Evolutionary conservation across 2,113 vertebrate species (phyloP), one percentile per base, ranked within the genome.

Genomic region (Cyprinodon variegatus): DNA sequence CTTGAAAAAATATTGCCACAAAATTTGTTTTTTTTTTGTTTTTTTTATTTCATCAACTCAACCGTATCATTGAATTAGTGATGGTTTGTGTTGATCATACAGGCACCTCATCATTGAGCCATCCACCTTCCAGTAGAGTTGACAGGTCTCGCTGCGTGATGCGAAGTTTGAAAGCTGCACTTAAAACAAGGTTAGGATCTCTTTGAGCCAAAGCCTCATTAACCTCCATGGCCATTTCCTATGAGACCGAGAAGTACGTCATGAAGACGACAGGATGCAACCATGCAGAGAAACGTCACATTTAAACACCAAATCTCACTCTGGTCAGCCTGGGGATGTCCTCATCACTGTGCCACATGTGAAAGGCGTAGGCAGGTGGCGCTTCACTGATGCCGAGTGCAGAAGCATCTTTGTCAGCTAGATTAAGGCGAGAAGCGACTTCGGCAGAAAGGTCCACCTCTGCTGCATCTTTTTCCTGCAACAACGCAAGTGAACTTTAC

Each of bases 61-160:
- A 38, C 38, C 36, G 10, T 8, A 4, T 22, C 61, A 38, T 62
- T 10, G 7, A n/a, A 59, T 2, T 11, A 11, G 5, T 60, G 29
- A 29, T 2, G 36, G 36, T 17, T 38, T 29, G 29, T 61, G 37
- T 38, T 29, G 61, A 61, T 39, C 50, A 3, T 12, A 15, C 12
- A n/a, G 10, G 11, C 86, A 97, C 97, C 94, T 96, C 95, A 72
- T 98, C 97, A 0, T 98, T 98, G 40, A 99, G 96, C 97, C 97
- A 99, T 76, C 90, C 72, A 1, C 89, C 91, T 66, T 95, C 94
- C 86, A 78, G 92, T 45, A 99, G 92, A 0, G 97, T 97, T 66
- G 87, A 85, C 90, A 99, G 92, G 84, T 98, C 97, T 76, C 95
- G 94, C 72, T 96, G 95, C 10, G 96, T 98, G 48, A 99, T 94